These are phyloP conservation scores for Andrena praecox DNA, from an alignment of 2,888 invertebrate species.

Conservation along the genomic window DNA sequence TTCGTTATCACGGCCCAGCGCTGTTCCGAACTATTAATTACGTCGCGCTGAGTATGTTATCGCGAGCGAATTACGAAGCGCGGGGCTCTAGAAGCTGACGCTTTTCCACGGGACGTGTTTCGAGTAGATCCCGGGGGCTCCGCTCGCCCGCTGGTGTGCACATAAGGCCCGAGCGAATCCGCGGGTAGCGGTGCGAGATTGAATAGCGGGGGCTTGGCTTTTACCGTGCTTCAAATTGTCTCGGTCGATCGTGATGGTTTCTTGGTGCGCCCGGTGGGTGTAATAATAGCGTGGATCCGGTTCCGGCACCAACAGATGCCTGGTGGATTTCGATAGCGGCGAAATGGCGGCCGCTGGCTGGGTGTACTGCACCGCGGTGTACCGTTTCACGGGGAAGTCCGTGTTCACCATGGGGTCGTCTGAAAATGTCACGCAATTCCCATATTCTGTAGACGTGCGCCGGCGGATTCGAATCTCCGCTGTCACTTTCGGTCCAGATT, in stretches of 20 bases:
- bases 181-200: not conserved
- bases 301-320: conserved; percentile 90
- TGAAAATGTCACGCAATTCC: conserved; percentile 79
- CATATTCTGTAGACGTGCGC: conserved; percentile 6
- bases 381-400: conserved; percentile 91
- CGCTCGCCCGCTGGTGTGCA: not conserved
- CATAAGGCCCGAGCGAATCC: not conserved
- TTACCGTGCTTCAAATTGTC: conserved; percentile 84
- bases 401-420: conserved; percentile 90
- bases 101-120: not conserved
- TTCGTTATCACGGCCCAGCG: conserved; percentile 29
- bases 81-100: not conserved
- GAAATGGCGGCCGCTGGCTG: conserved; percentile 92
- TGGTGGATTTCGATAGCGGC: conserved; percentile 91
- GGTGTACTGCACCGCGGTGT: conserved; percentile 92
- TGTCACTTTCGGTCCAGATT: not conserved
- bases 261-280: conserved; percentile 86
- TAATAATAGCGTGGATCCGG: conserved; percentile 89
- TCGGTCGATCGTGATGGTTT: conserved; percentile 83
- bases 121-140: not conserved
- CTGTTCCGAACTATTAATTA: conserved; percentile 41
- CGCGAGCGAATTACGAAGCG: conserved; percentile 31
- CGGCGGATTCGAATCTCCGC: not conserved
- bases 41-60: conserved; percentile 20
- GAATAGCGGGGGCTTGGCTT: conserved; percentile 18